These are phyloP conservation scores for Vulpes vulpes DNA, from an alignment of 2,113 vertebrate genomes.

Conservation along the genomic window DNA sequence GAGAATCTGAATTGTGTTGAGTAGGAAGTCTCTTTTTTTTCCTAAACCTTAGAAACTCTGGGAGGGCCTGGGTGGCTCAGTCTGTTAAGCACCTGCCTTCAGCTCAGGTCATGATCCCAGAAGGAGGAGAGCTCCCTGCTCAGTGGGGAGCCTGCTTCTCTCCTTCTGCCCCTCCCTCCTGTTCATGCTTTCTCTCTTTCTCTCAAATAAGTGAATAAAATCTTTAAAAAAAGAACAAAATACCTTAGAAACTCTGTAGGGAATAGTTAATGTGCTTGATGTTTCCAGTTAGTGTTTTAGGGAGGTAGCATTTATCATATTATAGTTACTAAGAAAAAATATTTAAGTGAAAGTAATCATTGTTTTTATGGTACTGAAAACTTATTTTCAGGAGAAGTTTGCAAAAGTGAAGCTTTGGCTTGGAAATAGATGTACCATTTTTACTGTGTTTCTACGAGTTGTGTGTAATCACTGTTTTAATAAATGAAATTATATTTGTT, in stretches of 20 bases:
- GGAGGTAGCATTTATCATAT: neutral
- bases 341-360: constrained; percentile 41
- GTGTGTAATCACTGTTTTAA: constrained; percentile 3
- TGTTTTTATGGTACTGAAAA: constrained; percentile 1
- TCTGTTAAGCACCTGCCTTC: neutral
- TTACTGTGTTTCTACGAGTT: constrained; percentile 32
- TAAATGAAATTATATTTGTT: constrained; percentile 4
- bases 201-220: neutral
- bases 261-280: neutral
- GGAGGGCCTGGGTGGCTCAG: neutral
- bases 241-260: neutral
- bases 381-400: constrained; percentile 50
- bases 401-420: constrained; percentile 27
- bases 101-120: neutral
- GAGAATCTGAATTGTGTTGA: constrained; percentile 30
- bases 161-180: neutral
- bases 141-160: neutral
- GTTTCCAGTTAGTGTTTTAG: neutral
- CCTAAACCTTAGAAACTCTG: neutral
- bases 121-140: neutral
- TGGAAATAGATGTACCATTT: neutral
- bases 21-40: neutral
- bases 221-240: neutral
- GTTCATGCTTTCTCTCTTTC: neutral
- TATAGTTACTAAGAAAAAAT: constrained; percentile 49